Evolutionary conservation across 2,797 vertebrate species (phyloP).

Genomic region (Cuculus canorus): DNA sequence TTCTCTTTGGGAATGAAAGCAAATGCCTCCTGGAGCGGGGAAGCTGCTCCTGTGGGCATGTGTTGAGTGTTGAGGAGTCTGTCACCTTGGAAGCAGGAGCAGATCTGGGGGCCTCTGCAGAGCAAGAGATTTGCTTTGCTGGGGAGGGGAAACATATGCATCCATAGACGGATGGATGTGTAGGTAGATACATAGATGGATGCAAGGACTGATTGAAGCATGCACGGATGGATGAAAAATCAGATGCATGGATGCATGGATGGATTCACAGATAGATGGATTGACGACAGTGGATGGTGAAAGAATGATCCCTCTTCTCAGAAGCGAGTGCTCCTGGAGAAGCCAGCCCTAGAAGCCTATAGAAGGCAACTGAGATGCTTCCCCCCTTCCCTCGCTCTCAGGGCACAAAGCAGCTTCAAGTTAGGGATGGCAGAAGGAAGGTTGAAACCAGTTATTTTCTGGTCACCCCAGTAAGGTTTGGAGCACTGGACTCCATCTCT

Average conservation of each 20-base stretch:
- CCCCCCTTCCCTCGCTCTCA: too few species aligned
- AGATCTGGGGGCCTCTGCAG: not conserved
- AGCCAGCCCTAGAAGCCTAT: not conserved
- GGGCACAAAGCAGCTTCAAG: rapidly evolving
- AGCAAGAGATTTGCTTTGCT: not conserved
- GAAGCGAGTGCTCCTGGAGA: not conserved
- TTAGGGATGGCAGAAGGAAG: not conserved
- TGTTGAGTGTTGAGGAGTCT: not conserved
- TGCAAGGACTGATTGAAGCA: not conserved
- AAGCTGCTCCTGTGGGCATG: not conserved
- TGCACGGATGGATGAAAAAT: too few species aligned
- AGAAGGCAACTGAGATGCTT: not conserved
- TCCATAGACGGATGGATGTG: not conserved
- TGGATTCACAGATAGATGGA: not conserved
- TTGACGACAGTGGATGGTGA: not conserved
- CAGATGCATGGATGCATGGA: too few species aligned
- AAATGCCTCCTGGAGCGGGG: not conserved
- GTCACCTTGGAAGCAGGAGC: not conserved
- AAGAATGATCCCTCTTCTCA: not conserved
- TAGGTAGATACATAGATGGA: not conserved
- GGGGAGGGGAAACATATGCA: not conserved
- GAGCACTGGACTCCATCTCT: not conserved
- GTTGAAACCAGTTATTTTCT: not conserved
- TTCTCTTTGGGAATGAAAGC: not conserved
- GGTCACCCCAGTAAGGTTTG: not conserved